Evolutionary conservation across 1,140 invertebrate genomes (phyloP), one percentile per base, ranked within the genome.

Genomic region (Phymorhynchus buccinoides): DNA sequence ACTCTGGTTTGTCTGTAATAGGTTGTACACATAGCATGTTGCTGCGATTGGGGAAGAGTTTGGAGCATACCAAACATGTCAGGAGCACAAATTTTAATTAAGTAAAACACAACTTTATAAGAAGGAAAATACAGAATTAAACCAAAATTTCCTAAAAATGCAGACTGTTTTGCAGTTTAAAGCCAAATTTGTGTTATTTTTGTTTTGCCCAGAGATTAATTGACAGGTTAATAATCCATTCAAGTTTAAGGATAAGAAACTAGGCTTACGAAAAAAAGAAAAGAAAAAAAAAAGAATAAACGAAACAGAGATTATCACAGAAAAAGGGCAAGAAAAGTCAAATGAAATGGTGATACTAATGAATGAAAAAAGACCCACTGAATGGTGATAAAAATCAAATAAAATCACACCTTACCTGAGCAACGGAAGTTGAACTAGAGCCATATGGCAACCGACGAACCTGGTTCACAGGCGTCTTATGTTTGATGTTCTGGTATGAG

Each of bases 401-500:
- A 32, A 30, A 56, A 4, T 35, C 71, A 78, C 30, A 30, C 48
- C 77, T 32, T 27, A 79, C 81, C 81, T 83, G 81, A 83, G 22
- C 41, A 41, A n/a, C 71, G 44, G 84, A 78, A 79, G 80, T 44
- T 78, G 27, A 85, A 86, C 77, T 62, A 83, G 78, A 44, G 27
- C 37, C 77, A 83, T 84, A 44, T 27, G 81, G 37, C 7, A 18
- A 14, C 44, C 83, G 83, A 85, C 85, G 85, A 83, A 91, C 90
- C 80, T 93, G 90, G 86, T 93, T 93, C 35, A 93, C 91, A 14
- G 92, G 92, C 39, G 90, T 91, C 88, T 93, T 93, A 79, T 91
- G 91, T 87, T 92, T 92, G 68, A 93, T 92, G 86, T 93, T 93
- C 86, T 92, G 92, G 85, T 92, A 93, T 2, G 92, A 92, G 78